Conservation (phyloP, 2,888 invertebrate genomes). For the Enchytraeus crypticus region DNA sequence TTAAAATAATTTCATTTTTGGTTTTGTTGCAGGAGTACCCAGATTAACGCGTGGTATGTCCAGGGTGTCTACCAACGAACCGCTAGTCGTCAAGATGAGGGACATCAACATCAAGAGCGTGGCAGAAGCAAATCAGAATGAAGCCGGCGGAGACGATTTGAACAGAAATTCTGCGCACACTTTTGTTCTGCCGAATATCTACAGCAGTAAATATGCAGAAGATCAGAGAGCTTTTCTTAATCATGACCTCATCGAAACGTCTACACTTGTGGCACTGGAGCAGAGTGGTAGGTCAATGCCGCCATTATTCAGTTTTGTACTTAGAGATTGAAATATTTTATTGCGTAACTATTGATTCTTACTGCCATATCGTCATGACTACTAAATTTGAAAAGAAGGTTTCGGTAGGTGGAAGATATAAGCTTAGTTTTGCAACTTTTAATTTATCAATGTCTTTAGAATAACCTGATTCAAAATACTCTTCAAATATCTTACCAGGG, state of each 20-base stretch:
- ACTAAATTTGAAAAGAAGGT: no score
- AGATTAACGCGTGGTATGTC: slow-evolving; percentile 62
- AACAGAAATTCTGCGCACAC: slow-evolving; percentile 61
- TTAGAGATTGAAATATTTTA: no score
- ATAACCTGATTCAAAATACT: no score
- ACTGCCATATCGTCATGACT: no score
- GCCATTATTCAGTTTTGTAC: no score
- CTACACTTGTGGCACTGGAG: slow-evolving; percentile 68
- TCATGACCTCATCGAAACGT: slow-evolving; percentile 73
- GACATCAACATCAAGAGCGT: slow-evolving; percentile 53
- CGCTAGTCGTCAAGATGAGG: slow-evolving; percentile 65
- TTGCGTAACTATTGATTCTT: no score
- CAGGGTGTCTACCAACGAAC: slow-evolving; percentile 70
- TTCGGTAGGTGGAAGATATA: no score
- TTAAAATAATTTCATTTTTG: not conserved
- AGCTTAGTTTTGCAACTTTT: no score
- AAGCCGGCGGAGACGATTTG: no score
- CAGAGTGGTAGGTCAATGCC: slow-evolving; percentile 58
- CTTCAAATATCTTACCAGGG: no score
- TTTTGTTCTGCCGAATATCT: slow-evolving; percentile 69
- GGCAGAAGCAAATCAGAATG: slow-evolving; percentile 33
- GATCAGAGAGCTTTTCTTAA: slow-evolving; percentile 67
- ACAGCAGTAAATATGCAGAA: slow-evolving; percentile 59
- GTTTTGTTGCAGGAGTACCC: not conserved
- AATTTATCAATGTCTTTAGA: no score